These are phyloP conservation scores for Chionodraco myersi DNA, from an alignment of 2,113 vertebrate genomes.

Conservation along the genomic window DNA sequence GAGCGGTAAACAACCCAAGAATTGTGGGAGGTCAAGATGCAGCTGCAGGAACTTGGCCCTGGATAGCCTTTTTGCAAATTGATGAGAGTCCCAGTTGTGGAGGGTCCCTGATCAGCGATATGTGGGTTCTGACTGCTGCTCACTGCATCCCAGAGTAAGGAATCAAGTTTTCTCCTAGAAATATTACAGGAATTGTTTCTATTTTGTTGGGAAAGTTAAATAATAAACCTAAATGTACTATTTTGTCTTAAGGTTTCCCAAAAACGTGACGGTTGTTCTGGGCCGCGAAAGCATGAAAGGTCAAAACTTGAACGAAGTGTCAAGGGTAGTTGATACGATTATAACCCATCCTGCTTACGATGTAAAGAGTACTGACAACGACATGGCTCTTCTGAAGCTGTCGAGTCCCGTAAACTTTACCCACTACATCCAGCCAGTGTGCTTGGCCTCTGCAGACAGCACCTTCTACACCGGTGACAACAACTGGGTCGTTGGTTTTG, in stretches of 20 bases:
- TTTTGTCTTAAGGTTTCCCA: background rate
- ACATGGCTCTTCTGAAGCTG: constrained; percentile 84
- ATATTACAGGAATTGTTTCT: too few relatives aligned
- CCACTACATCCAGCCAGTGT: constrained; percentile 75
- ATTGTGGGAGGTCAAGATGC: too few relatives aligned
- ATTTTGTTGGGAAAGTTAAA: too few relatives aligned
- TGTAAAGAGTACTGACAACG: constrained; percentile 54
- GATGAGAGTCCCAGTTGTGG: too few relatives aligned
- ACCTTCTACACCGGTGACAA: constrained; percentile 12
- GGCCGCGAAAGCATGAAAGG: background rate
- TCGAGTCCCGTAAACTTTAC: constrained; percentile 32
- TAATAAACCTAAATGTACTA: background rate
- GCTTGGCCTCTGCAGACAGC: constrained; percentile 76
- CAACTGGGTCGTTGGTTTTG: constrained; percentile 81
- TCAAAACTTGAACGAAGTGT: background rate
- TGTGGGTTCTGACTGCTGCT: too few relatives aligned
- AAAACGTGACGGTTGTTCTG: background rate
- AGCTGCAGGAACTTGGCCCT: too few relatives aligned
- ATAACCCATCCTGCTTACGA: background rate
- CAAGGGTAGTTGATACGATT: background rate
- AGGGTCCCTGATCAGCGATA: too few relatives aligned
- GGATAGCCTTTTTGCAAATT: too few relatives aligned
- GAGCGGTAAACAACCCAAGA: too few relatives aligned
- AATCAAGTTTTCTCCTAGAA: too few relatives aligned
- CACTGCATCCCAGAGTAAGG: too few relatives aligned